A percentile compares a stretch with the other conserved stretches of the same genome.
These are phyloP conservation scores for Girardinus metallicus DNA, from an alignment of 2,797 vertebrate species.

Conservation along the genomic window DNA sequence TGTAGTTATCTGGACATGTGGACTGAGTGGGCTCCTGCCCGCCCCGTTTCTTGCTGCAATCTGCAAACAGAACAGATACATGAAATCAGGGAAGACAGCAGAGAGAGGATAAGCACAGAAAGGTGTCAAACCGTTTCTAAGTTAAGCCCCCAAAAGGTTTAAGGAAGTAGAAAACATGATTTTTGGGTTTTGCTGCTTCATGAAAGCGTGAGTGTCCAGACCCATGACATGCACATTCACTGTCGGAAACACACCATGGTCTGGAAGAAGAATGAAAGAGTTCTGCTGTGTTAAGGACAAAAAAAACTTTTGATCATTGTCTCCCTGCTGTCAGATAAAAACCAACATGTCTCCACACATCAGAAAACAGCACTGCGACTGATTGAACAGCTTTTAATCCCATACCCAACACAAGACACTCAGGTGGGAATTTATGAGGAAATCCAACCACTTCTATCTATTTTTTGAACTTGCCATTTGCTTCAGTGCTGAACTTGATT, in stretches of 20 bases:
- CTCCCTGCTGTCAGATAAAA: background rate
- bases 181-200: conserved; percentile 5
- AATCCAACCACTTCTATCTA: background rate
- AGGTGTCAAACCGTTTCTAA: background rate
- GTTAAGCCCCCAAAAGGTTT: background rate
- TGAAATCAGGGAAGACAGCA: conserved; percentile 3
- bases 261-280: background rate
- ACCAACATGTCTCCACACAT: background rate
- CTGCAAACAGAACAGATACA: conserved; percentile 73
- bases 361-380: background rate
- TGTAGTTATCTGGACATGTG: conserved; percentile 90
- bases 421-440: background rate
- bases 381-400: background rate
- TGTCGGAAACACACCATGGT: background rate
- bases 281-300: background rate
- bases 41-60: conserved; percentile 93
- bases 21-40: conserved; percentile 91
- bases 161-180: background rate
- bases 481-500: background rate
- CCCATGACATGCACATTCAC: background rate
- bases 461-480: background rate
- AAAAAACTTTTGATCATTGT: background rate
- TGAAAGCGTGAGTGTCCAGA: background rate
- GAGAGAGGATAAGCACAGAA: conserved; percentile 9
- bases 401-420: background rate